Evolutionary conservation across 2,888 invertebrate genomes (phyloP).

Genomic region (Xestia rhomboidea): DNA sequence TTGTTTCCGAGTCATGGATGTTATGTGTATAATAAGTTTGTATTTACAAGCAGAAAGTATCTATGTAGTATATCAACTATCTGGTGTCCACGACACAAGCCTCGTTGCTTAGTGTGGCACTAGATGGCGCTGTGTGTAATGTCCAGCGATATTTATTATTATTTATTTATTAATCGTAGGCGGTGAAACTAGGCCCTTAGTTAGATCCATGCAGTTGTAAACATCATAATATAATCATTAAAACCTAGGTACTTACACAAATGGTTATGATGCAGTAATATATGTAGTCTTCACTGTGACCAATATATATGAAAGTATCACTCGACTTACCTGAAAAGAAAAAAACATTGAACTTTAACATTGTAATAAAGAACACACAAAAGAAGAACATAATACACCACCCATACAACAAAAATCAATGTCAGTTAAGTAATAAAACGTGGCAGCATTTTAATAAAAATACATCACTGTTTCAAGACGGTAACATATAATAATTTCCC

Average conservation of each 20-base stretch:
- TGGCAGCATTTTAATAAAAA: neutral
- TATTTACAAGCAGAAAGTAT: too few species aligned
- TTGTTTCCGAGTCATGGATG: too few species aligned
- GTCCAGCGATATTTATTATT: too few species aligned
- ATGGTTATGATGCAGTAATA: neutral
- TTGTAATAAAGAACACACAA: neutral
- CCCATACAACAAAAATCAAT: neutral
- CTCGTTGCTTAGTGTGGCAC: too few species aligned
- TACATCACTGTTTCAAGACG: neutral
- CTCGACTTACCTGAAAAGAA: conserved; percentile 54
- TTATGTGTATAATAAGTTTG: too few species aligned
- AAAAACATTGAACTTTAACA: neutral
- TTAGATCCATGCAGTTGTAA: too few species aligned
- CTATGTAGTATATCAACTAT: too few species aligned
- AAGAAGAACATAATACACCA: neutral
- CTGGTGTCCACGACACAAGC: too few species aligned
- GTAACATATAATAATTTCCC: conserved; percentile 11
- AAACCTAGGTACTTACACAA: conserved; percentile 17
- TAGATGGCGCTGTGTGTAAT: too few species aligned
- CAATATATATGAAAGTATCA: neutral
- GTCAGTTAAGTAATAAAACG: neutral
- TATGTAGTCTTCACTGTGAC: neutral
- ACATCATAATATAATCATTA: too few species aligned
- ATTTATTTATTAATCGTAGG: too few species aligned
- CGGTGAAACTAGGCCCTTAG: too few species aligned